Evolutionary conservation across 2,113 vertebrate species (phyloP).

Genomic region (Hemibagrus wyckioides): DNA sequence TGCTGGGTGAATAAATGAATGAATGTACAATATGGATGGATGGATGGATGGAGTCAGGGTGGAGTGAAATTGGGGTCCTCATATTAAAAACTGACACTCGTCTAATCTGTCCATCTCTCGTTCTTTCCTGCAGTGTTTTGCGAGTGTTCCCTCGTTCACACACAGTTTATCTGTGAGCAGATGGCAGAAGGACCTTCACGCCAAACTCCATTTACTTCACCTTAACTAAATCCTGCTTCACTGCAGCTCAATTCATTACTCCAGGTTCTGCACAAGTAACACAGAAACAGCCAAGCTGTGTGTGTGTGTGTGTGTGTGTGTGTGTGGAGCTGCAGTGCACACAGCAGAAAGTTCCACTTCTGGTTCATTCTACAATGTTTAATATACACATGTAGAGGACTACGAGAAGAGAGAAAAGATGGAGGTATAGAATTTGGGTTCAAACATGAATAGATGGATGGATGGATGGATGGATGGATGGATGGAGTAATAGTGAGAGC

Average conservation of each 20-base stretch:
- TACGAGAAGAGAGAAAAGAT: neutral
- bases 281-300: neutral
- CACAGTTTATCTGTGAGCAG: slow-evolving; percentile 66
- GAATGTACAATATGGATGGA: neutral
- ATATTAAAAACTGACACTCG: neutral
- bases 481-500: neutral
- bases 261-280: slow-evolving; percentile 9
- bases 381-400: neutral
- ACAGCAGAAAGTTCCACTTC: neutral
- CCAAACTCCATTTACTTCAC: slow-evolving; percentile 71
- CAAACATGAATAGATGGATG: neutral
- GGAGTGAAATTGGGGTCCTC: neutral
- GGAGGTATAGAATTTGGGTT: neutral
- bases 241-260: slow-evolving; percentile 68
- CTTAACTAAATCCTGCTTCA: slow-evolving; percentile 71
- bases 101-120: neutral
- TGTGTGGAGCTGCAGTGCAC: neutral
- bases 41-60: neutral
- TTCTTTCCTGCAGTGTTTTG: slow-evolving; percentile 48
- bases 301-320: neutral
- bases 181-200: slow-evolving; percentile 53
- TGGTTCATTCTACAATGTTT: neutral
- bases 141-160: slow-evolving; percentile 52
- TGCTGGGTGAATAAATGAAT: neutral
- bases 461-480: neutral